Evolutionary conservation across 92 coral and sea anemone species (phyloP), one percentile per base, ranked within the genome.

Genomic region (Muricea muricata): DNA sequence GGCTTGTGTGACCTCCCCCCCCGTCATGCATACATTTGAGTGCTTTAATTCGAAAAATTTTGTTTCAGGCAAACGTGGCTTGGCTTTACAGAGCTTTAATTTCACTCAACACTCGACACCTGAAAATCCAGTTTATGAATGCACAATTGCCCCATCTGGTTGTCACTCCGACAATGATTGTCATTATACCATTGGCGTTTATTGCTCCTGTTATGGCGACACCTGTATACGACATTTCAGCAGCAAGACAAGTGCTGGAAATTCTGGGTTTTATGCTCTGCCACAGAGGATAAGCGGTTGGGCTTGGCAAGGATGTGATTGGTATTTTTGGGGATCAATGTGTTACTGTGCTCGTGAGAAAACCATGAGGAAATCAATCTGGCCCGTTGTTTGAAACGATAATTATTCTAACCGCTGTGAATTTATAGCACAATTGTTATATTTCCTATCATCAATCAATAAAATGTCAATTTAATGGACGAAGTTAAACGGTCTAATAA

Each of bases 301-400:
- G 85, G 52, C 21, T 11, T 73, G 89, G 81, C 42, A 65, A 17
- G 89, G 89, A 5, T 85, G 89, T 18, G 85, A 63, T 11, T 85
- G 89, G 89, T 61, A 78, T 25, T 28, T 48, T 10, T 32, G 40
- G 71, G 77, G 84, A 18, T 61, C 58, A 17, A 21, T 13, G 11
- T 85, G 88, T 56, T 11, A 25, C 12, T 85, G 88, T 65, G 45
- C 15, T 18, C 60, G 77, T n/a, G 65, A 42, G 26, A 29, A 47
- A 18, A 2, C 21, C 3, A 14, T 8, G 25, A 61, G 88, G 23
- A 30, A 12, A 29, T 25, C 18, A 3, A 68, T 76, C 15, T 85
- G 80, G 87, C 48, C 28, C 15, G 20, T 73, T 39, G 66, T 60
- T 5, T 45, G 70, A 48, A 72, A 18, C n/a, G n/a, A n/a, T n/a